Evolutionary conservation across 2,797 vertebrate genomes (phyloP).

Genomic region (Pygocentrus nattereri): DNA sequence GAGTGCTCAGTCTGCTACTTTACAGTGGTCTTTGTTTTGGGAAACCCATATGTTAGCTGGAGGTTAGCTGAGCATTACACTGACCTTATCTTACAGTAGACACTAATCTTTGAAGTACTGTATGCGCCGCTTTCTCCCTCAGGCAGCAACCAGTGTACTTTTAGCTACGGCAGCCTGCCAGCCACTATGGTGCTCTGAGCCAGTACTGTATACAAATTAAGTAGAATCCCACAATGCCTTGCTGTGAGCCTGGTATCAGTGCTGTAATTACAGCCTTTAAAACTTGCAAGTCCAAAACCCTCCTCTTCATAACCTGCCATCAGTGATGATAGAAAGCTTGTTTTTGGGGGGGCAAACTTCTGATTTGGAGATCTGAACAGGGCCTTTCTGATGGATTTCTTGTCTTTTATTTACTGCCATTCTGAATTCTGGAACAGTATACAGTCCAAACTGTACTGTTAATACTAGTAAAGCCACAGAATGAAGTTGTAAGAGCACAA

Average conservation of each 20-base stretch:
- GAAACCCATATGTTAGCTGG: constrained; percentile 1
- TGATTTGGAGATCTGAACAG: constrained; percentile 14
- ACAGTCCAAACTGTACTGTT: neutral
- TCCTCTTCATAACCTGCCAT: constrained; percentile 17
- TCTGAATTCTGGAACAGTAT: neutral
- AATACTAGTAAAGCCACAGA: constrained; percentile 15
- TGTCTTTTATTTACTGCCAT: constrained; percentile 15
- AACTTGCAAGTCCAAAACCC: neutral
- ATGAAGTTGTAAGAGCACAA: constrained; percentile 74
- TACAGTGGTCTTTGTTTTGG: neutral
- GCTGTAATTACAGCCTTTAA: constrained; percentile 25
- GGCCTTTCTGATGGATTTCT: constrained; percentile 27
- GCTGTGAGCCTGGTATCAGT: constrained; percentile 38
- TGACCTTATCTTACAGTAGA: constrained; percentile 19
- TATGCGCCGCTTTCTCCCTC: constrained; percentile 33
- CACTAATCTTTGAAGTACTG: constrained; percentile 41
- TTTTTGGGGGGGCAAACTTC: neutral
- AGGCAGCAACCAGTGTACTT: constrained; percentile 45
- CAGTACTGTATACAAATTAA: constrained; percentile 65
- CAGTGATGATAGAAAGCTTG: neutral
- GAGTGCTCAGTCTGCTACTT: neutral
- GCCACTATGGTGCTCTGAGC: constrained; percentile 69
- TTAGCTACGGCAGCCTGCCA: constrained; percentile 41
- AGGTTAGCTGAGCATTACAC: constrained; percentile 25
- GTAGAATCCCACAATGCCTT: constrained; percentile 45